Conservation (phyloP, 2,113 vertebrate species). For the Puma concolor region DNA sequence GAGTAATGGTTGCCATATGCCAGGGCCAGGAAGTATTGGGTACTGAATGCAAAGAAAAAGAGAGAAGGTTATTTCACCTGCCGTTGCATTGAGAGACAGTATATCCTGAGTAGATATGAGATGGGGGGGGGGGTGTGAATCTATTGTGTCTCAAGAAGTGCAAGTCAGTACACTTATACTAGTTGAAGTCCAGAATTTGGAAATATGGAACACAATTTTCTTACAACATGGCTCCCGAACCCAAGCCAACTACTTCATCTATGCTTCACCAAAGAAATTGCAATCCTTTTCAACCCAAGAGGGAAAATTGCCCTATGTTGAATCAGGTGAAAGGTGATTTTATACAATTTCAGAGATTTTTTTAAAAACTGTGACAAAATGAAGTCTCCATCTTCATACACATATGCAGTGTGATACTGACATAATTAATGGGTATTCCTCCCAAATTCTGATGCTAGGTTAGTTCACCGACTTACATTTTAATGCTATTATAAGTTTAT, state of each 20-base stretch:
- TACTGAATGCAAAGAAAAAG: neutral
- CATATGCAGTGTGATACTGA: neutral
- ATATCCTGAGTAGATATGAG: neutral
- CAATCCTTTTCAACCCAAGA: neutral
- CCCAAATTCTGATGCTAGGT: neutral
- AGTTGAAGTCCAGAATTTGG: neutral
- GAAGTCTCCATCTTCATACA: slow-evolving; percentile 14
- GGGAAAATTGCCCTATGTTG: neutral
- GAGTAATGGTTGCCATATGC: neutral
- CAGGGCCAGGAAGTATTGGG: neutral
- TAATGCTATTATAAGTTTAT: neutral
- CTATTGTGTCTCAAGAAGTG: neutral
- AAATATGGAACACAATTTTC: neutral
- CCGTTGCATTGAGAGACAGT: neutral
- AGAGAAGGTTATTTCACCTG: neutral
- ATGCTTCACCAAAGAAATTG: neutral
- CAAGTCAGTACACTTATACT: neutral
- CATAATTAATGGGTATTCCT: neutral
- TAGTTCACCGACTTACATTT: neutral
- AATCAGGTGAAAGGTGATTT: neutral
- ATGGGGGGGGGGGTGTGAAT: neutral
- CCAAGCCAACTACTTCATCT: slow-evolving; percentile 8
- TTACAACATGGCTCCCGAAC: neutral
- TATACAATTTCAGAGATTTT: neutral
- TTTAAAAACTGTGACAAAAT: slow-evolving; percentile 32